Percentiles rank a stretch among this genome's conserved stretches.
Evolutionary conservation across 2,113 vertebrate species (phyloP).

Genomic region (Noturus placidus): DNA sequence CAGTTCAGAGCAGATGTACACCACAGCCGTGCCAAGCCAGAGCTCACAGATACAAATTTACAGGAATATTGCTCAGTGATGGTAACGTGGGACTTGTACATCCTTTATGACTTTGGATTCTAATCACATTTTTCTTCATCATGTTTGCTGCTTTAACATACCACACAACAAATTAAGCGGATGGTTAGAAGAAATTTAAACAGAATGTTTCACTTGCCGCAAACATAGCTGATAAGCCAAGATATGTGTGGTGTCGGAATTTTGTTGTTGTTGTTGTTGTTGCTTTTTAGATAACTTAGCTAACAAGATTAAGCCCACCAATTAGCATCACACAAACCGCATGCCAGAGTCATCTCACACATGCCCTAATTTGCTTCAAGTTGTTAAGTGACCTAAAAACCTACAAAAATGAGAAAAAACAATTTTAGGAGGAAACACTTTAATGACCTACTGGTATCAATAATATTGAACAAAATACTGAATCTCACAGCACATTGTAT

Average conservation of each 20-base stretch:
- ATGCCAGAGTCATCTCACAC: conserved; percentile 10
- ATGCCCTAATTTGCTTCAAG: conserved; percentile 1
- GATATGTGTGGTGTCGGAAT: neutral
- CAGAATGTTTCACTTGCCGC: neutral
- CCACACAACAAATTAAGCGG: neutral
- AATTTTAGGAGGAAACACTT: neutral
- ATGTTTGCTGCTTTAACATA: neutral
- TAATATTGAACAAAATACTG: neutral
- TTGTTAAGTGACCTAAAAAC: conserved; percentile 10
- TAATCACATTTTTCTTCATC: neutral
- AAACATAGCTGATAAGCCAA: neutral
- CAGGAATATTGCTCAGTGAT: conserved; percentile 2
- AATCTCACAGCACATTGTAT: too few relatives aligned
- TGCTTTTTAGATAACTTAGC: neutral
- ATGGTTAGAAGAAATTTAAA: neutral
- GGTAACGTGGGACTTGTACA: neutral
- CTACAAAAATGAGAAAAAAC: neutral
- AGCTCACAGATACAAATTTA: conserved; percentile 39
- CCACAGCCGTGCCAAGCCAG: conserved; percentile 34
- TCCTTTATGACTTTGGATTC: conserved; percentile 2
- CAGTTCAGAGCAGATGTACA: conserved; percentile 45
- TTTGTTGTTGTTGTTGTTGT: too few relatives aligned
- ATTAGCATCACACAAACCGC: neutral
- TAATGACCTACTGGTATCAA: neutral
- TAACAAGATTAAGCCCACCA: neutral